Percentiles rank a stretch among this genome's conserved stretches.
Evolutionary conservation across 2,113 vertebrate species (phyloP).

Genomic region (Numenius arquata): DNA sequence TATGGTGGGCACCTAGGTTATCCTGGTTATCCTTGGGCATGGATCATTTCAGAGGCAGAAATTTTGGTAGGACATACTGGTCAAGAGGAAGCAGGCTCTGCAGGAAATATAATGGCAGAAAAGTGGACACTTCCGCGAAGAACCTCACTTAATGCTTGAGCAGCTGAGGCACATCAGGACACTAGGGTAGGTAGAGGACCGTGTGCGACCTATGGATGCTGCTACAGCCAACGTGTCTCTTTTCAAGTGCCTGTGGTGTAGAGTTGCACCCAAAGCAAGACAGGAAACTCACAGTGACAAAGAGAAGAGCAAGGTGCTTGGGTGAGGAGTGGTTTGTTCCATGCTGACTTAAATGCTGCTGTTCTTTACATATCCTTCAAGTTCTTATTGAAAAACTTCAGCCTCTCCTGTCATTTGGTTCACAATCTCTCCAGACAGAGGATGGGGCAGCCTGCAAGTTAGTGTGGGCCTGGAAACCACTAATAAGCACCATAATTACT

Average conservation of each 20-base stretch:
- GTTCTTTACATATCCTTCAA: background rate
- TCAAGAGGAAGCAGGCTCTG: background rate
- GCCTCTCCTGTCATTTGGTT: background rate
- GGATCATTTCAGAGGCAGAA: background rate
- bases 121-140: background rate
- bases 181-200: background rate
- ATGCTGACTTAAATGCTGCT: background rate
- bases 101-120: background rate
- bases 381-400: background rate
- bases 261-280: background rate
- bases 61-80: background rate
- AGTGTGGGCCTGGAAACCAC: background rate
- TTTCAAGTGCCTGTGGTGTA: background rate
- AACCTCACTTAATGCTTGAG: background rate
- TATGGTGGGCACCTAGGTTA: background rate
- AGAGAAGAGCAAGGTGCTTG: background rate
- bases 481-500: background rate
- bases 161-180: background rate
- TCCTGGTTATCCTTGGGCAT: background rate
- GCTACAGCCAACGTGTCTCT: background rate
- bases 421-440: background rate
- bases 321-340: background rate
- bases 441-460: background rate
- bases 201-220: background rate
- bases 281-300: background rate